Evolutionary conservation across 2,797 vertebrate species (phyloP), one percentile per base, ranked within the genome.

Genomic region (Sebastiscus tertius): DNA sequence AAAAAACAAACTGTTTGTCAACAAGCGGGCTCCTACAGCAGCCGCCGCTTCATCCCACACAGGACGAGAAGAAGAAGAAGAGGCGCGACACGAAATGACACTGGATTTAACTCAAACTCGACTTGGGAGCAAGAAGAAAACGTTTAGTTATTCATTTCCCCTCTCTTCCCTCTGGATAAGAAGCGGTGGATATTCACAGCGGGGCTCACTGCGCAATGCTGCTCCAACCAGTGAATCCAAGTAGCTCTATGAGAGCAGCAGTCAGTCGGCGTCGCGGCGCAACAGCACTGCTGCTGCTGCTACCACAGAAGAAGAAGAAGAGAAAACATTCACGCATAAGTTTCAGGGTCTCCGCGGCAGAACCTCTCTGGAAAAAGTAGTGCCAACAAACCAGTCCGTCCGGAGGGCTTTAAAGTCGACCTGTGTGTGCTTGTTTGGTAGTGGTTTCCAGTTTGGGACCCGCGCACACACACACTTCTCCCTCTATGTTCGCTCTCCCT

Each of bases 21-120:
- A 93, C 91, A 91, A 90, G 83, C 82, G 70, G 86, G 69, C 75
- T 90, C 87, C 84, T 94, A 94, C 18, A 84, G 80, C 75, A 61
- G 81, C 72, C 61, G 82, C 77, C 70, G 86, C 93, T 39, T 39
- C 36, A 95, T 95, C 93, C 86, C 89, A 61, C 70, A 66, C 78
- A 75, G 60, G 72, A 63, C 58, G 54, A 39, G n/a, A 22, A 22
- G n/a, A 0, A 22, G 11, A 1, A 54, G 27, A 26, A 42, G 60
- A 36, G 22, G n/a, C 36, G 67, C 46, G 65, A 81, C 6, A 12
- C 9, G 6, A 54, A 71, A 42, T 6, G 6, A 77, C 39, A 83
- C 27, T 67, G 14, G 39, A 20, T n/a, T 13, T 26, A 39, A 62
- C 64, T 20, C 46, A 31, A 77, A 33, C 54, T 20, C 33, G 64